These are phyloP conservation scores for Phymanthus crucifer DNA, from an alignment of 92 coral and sea anemone genomes.

Conservation along the genomic window DNA sequence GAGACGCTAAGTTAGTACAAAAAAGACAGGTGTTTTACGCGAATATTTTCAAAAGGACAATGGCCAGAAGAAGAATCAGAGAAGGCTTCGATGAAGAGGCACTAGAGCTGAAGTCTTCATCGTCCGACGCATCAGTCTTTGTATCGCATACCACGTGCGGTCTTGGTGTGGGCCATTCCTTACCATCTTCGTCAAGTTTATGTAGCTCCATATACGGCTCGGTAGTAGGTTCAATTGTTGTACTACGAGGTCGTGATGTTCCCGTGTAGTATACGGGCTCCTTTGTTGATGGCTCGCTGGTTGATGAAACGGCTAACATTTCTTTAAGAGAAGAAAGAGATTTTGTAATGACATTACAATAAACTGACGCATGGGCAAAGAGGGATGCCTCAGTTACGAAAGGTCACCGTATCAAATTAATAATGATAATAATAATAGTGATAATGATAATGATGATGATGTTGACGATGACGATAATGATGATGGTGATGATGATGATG, in stretches of 20 bases:
- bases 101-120: neutral
- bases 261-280: constrained; percentile 11
- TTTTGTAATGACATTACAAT: neutral
- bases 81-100: neutral
- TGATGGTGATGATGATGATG: no score
- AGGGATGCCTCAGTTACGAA: no score
- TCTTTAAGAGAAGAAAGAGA: neutral
- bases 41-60: neutral
- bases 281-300: constrained; percentile 15
- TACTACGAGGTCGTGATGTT: neutral
- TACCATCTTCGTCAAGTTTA: constrained; percentile 22
- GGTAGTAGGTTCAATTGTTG: neutral
- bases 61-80: constrained; percentile 3
- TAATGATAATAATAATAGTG: no score
- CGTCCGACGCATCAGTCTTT: neutral
- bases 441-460: no score
- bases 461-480: no score
- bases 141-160: constrained; percentile 4
- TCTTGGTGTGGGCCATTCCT: constrained; percentile 30
- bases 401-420: no score
- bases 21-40: neutral
- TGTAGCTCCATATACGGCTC: constrained; percentile 9
- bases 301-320: neutral
- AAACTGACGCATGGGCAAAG: no score
- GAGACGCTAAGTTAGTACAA: no score